A percentile compares a stretch with the other conserved stretches of the same genome.
Evolutionary conservation across 1,140 invertebrate species (phyloP).

Genomic region (Papilio machaon): DNA sequence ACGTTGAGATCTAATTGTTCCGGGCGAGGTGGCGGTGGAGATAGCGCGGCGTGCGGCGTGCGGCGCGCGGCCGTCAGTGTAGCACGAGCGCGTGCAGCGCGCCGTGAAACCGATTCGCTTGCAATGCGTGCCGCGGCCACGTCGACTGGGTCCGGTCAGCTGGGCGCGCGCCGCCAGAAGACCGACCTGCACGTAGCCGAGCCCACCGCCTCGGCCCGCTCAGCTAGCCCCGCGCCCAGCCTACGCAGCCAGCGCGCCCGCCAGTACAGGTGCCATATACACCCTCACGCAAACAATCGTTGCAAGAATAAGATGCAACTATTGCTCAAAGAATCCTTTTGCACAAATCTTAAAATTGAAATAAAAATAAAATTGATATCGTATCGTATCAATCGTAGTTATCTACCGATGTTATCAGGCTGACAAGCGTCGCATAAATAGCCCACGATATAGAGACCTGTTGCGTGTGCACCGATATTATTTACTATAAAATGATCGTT

Average conservation of each 20-base stretch:
- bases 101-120: slow-evolving; percentile 71
- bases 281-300: slow-evolving; percentile 15
- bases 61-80: slow-evolving; percentile 67
- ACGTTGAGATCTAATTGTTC: slow-evolving; percentile 72
- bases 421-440: slow-evolving; percentile 25
- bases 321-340: neutral
- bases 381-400: slow-evolving; percentile 35
- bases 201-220: slow-evolving; percentile 61
- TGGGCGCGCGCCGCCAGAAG: slow-evolving; percentile 76
- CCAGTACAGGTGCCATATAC: slow-evolving; percentile 74
- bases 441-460: slow-evolving; percentile 22
- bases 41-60: slow-evolving; percentile 46
- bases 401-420: slow-evolving; percentile 35
- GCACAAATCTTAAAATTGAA: neutral
- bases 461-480: slow-evolving; percentile 23
- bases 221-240: slow-evolving; percentile 70
- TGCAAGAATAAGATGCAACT: neutral
- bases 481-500: slow-evolving; percentile 14
- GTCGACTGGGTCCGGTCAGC: slow-evolving; percentile 49
- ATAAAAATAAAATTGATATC: slow-evolving; percentile 39
- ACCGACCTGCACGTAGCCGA: slow-evolving; percentile 79
- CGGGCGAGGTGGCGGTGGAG: slow-evolving; percentile 62
- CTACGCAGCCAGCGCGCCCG: slow-evolving; percentile 75
- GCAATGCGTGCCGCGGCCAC: slow-evolving; percentile 71
- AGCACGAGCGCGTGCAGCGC: slow-evolving; percentile 74